Base-by-base conservation (phyloP, 2,113 vertebrate species). In the Camelus dromedarius region DNA sequence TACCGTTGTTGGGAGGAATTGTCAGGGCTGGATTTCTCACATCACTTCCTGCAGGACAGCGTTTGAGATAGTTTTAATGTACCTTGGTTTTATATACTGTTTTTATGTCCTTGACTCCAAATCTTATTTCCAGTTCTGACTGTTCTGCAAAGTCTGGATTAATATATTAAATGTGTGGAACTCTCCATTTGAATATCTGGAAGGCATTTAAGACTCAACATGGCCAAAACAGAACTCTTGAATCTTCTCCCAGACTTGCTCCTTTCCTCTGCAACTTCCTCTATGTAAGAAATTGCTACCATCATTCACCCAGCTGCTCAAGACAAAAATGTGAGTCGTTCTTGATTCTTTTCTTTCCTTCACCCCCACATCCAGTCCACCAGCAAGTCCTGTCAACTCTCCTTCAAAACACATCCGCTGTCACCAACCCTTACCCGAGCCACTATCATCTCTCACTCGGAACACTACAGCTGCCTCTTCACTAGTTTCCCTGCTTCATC, bases 101-200 rank as follows among this genome's bases (percentile, higher is more conserved):
- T 91, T 64, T 64, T 46, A 64, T 56, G 26, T 76, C 30, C 77
- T 48, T 75, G 60, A 56, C 38, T 82, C n/a, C 60, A 72, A n/a
- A 42, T 85, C 35, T 82, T 67, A 52, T 69, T 82, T 84, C 28
- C 30, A 52, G 9, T 92, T 80, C 60, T 62, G 5, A 77, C 7
- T 79, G 1, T 38, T 50, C 30, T 20, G 18, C 50, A 75, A 96
- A 92, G 38, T 79, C 38, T 80, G 90, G 46, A 75, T 24, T 56
- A 64, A 32, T 83, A 28, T 42, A 30, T 64, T 86, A 83, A 66
- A 38, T 90, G 20, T 72, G 10, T 64, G 76, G 20, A 76, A 42
- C 66, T 95, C 75, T 87, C 46, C 16, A 16, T 95, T 60, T 73
- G 73, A 84, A 35, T 58, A 84, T 77, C 88, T 92, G 56, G 19